These are phyloP conservation scores for Toxostoma redivivum DNA, from an alignment of 2,113 vertebrate species.

Conservation along the genomic window DNA sequence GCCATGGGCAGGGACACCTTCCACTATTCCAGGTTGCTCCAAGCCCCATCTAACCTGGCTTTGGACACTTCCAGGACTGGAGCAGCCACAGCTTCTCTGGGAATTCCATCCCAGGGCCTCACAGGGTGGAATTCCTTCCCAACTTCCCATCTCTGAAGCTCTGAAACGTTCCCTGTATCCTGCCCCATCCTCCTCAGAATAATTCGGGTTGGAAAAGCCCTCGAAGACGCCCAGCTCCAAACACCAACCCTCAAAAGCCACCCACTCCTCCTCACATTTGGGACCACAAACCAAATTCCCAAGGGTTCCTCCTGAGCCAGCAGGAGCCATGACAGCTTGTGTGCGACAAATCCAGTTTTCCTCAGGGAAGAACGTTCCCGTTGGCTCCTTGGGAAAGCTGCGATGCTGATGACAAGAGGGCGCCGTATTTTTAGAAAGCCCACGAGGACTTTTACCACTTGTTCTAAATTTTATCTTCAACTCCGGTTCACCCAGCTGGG, in stretches of 20 bases:
- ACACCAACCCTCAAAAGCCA: not conserved
- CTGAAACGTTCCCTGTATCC: not conserved
- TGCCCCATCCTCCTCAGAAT: not conserved
- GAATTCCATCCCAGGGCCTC: not conserved
- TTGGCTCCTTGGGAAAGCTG: not conserved
- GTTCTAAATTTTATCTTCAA: not conserved
- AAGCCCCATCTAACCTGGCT: accelerated
- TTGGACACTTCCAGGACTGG: not conserved
- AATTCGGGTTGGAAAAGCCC: not conserved
- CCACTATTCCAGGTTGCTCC: not conserved
- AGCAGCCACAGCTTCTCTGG: accelerated
- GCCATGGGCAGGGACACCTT: not conserved
- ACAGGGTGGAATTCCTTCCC: not conserved
- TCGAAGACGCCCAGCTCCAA: not conserved
- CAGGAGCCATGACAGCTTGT: not conserved
- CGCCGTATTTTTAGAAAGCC: not conserved
- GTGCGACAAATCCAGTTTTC: not conserved
- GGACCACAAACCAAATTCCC: not conserved
- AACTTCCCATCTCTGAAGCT: not conserved
- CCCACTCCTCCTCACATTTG: not conserved
- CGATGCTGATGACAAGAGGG: not conserved
- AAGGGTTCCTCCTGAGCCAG: not conserved
- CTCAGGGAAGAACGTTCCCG: not conserved
- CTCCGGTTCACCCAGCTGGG: not conserved
- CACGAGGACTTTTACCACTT: not conserved